Base-by-base conservation (phyloP, 1,140 invertebrate species). In the Lanistes nyassanus region DNA sequence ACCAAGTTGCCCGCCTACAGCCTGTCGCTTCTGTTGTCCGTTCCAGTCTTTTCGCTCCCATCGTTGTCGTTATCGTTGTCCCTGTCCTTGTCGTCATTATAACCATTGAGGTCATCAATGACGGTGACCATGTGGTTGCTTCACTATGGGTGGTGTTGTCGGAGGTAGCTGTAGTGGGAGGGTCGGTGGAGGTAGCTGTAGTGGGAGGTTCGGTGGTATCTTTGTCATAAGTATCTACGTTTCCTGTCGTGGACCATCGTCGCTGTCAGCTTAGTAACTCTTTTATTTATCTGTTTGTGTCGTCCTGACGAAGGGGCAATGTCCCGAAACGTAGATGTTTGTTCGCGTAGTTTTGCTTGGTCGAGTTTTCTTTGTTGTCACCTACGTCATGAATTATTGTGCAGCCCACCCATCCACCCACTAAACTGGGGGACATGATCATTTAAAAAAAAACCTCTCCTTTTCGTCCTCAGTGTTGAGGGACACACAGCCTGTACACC, bases 41-140 rank as follows among this genome's bases (percentile, higher is more conserved):
- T 19, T n/a, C 29, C 31, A 65, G 16, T 31, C 1, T 65, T 29
- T n/a, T 65, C 62, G 3, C 29, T 29, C 1, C 39, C 39, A 39
- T 69, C 67, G 4, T 51, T 5, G 67, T 69, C n/a, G 36, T 42
- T 37, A 47, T 69, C 42, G 39, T 69, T 31, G 36, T 51, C 42
- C 19, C 39, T 36, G 3, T 69, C 67, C 0, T 69, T 36, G 3
- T 47, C 67, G 34, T 69, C 67, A 4, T 69, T 36, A 69, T 69
- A n/a, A 69, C 39, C 67, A 69, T 4, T 36, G 39, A 37, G 26
- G 39, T 69, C 42, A 69, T 47, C 67, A 69, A 65, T 29, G 16
- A 69, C 67, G 26, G 39, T 69, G 26, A 69, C 67, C 67, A 69
- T 42, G 53, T 56, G 11, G 37, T 39, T 37, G 66, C 16, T 34